phyloP scores from a whole-genome alignment of 2,888 invertebrate species.

The Polydrusus tereticollis region DNA sequence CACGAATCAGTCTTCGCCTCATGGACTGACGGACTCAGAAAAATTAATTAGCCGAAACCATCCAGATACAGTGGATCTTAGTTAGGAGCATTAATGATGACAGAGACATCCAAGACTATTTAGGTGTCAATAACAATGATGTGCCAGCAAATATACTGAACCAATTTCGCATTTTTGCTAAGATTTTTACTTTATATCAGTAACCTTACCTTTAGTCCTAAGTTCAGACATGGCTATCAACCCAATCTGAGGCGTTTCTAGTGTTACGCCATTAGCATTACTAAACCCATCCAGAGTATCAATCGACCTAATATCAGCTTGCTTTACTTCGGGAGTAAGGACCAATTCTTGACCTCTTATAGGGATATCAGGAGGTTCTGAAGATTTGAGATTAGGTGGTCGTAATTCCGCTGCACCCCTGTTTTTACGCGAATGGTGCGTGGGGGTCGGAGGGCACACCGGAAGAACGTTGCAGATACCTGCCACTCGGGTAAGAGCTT shows the following conservation, averaged over 20 bases:
- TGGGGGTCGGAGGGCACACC: slow-evolving; percentile 89
- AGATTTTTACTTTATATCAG: background rate
- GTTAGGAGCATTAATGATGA: no score
- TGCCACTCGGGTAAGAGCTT: slow-evolving; percentile 73
- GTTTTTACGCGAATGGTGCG: slow-evolving; percentile 83
- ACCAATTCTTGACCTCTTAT: slow-evolving; percentile 62
- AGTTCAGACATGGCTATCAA: slow-evolving; percentile 73
- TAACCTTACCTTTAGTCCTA: slow-evolving; percentile 67
- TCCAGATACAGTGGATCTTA: no score
- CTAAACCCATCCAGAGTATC: slow-evolving; percentile 57
- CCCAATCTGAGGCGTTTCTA: slow-evolving; percentile 63
- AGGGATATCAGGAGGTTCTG: slow-evolving; percentile 51
- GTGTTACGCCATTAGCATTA: slow-evolving; percentile 48
- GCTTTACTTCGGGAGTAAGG: slow-evolving; percentile 64
- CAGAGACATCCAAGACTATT: no score
- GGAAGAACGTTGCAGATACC: slow-evolving; percentile 64
- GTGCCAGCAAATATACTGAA: no score
- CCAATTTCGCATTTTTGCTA: background rate
- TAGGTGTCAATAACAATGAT: background rate
- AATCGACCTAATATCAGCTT: slow-evolving; percentile 65
- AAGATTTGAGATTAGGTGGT: slow-evolving; percentile 70
- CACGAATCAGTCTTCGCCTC: no score
- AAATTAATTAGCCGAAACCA: no score
- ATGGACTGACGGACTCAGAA: no score
- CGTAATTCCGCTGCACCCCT: slow-evolving; percentile 65